Evolutionary conservation across 2,888 invertebrate genomes (phyloP), one percentile per base, ranked within the genome.

Genomic region (Yponomeuta cagnagella): DNA sequence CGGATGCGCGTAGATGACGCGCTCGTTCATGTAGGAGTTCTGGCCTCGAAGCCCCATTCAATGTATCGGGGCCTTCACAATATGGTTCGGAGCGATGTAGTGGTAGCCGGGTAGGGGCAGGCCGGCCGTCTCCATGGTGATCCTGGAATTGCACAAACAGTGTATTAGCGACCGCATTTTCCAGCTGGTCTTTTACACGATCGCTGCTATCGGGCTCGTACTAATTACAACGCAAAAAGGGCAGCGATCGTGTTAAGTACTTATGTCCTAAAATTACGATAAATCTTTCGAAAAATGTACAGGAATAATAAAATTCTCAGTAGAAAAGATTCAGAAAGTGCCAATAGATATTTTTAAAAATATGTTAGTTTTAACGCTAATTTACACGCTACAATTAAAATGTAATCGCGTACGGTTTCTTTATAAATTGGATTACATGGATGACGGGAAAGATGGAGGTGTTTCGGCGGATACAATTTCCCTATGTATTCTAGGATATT

Each of bases 91-190:
- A 78, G 97, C 95, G 92, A 97, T 96, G 94, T 97, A 97, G 91
- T 97, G 97, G 93, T 97, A 97, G 78, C 97, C 96, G 74, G 96
- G 96, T 93, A 97, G 95, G 82, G 97, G 97, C 93, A 97, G 94
- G 75, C 97, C 97, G 79, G 97, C 97, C 72, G 97, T 97, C 94
- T 98, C 97, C 97, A 97, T 97, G 73, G 97, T 96, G 96, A 98
- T 97, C 95, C 98, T 98, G 95, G 2, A 74, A 95, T 94, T 88
- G 78, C 76, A 73, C 82, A 78, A 84, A 23, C 9, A 70, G n/a
- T 2, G 6, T 9, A 15, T 31, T 68, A 48, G 30, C 68, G n/a
- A 30, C 68, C 43, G 43, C 8, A 43, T 43, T 43, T 43, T 43
- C 6, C 43, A 43, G 8, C 43, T 43, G 8, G 43, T 43, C 6